Evolutionary conservation across 2,113 vertebrate species (phyloP).

Genomic region (Salvelinus sp.): DNA sequence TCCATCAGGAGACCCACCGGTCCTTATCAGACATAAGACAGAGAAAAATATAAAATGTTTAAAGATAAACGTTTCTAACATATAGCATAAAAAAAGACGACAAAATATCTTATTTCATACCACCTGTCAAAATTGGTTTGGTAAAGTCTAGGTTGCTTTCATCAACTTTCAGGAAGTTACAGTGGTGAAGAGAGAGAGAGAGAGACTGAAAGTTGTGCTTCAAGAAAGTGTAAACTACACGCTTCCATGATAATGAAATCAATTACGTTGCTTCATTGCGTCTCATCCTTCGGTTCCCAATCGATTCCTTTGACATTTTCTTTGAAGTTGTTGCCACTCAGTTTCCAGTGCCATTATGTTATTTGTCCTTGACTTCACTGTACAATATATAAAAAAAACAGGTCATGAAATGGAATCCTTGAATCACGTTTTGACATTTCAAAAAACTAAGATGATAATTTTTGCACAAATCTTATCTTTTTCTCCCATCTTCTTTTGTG

Average conservation of each 20-base stretch:
- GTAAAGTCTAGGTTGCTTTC: neutral
- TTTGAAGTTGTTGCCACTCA: constrained; percentile 27
- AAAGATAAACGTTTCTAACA: neutral
- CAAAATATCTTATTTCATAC: neutral
- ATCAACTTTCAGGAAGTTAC: too few species aligned
- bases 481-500: too few species aligned
- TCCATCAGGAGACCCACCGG: neutral
- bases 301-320: constrained; percentile 27
- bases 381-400: neutral
- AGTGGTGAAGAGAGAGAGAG: too few species aligned
- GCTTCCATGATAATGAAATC: constrained; percentile 37
- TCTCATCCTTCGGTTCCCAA: constrained; percentile 15
- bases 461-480: neutral
- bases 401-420: neutral
- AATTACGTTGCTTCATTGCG: constrained; percentile 24
- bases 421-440: constrained; percentile 1
- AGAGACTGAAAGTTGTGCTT: too few species aligned
- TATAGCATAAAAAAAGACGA: neutral
- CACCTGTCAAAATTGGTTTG: neutral
- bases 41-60: neutral
- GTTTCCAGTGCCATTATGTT: constrained; percentile 9
- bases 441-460: neutral
- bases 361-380: constrained; percentile 33
- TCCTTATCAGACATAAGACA: neutral
- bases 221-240: too few species aligned